Conservation (phyloP, 64 coral and sea anemone species). For the Platygyra sinensis region DNA sequence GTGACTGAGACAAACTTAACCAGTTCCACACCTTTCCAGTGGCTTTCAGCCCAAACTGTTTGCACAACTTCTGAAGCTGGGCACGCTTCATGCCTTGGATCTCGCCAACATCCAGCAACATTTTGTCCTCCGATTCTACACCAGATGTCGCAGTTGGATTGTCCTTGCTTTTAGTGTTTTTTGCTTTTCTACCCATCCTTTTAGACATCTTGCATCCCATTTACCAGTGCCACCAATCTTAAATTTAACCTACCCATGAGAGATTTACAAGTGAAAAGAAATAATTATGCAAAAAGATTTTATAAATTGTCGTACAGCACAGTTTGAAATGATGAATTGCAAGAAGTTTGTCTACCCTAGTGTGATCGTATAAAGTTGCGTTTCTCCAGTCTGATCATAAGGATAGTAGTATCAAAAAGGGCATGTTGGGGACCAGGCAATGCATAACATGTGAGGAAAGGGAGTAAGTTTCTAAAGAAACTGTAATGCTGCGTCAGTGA, state of each 20-base stretch:
- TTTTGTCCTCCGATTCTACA: background rate
- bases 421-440: no score
- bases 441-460: no score
- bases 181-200: slow-evolving; percentile 14
- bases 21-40: slow-evolving; percentile 67
- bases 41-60: slow-evolving; percentile 74
- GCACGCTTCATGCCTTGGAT: slow-evolving; percentile 42
- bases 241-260: background rate
- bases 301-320: no score
- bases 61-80: slow-evolving; percentile 76
- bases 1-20: no score
- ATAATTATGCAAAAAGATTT: background rate
- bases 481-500: no score
- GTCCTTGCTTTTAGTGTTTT: slow-evolving; percentile 4
- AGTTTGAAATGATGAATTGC: no score
- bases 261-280: background rate
- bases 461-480: no score
- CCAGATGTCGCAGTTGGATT: background rate
- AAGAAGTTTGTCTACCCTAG: no score
- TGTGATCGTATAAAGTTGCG: no score
- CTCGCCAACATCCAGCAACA: slow-evolving; percentile 6
- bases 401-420: no score
- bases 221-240: background rate
- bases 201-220: slow-evolving; percentile 75
- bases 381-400: no score